Base-by-base conservation (phyloP, 1,140 invertebrate genomes). In the Aphaenogaster floridana region DNA sequence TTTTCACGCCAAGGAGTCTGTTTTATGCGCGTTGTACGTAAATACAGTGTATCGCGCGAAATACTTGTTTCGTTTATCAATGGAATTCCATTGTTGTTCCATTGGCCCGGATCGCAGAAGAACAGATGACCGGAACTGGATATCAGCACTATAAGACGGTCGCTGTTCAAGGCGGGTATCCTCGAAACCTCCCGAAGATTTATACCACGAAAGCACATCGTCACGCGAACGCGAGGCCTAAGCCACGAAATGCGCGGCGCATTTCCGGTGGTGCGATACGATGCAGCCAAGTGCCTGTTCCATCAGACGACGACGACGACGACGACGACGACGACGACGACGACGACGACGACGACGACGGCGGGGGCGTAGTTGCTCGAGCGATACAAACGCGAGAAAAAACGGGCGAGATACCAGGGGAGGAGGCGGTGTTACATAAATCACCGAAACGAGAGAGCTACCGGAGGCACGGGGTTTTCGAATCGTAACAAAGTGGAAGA, bases 401-500 rank as follows among this genome's bases (percentile, higher is more conserved):
- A 78, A 89, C 13, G n/a, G 15, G 3, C 21, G 3, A 57, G 63
- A 13, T 36, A 45, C 21, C 21, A n/a, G 28, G 45, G 45, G 57
- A 57, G 48, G 36, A 71, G 86, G 57, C 74, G 68, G 83, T 59
- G 79, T 87, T 86, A 76, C 81, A 91, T 91, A 91, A 90, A 91
- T 91, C 89, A 91, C 86, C 59, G 71, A 48, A 86, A 90, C 89
- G 86, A 85, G 86, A 79, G 86, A 79, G 72, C 78, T 59, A 79
- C 57, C 64, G 42, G 63, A 78, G 78, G 64, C 59, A 79, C 28
- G 50, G 74, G 85, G 86, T 90, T 90, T 89, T 90, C 89, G 89
- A 91, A 91, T 90, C 80, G 89, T 91, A 91, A 91, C 89, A 91
- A 91, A 91, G 86, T 91, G 89, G 89, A 90, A 86, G 86, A 88